phyloP scores from a whole-genome alignment of 92 coral and sea anemone species.

The Epizoanthus stellaris region DNA sequence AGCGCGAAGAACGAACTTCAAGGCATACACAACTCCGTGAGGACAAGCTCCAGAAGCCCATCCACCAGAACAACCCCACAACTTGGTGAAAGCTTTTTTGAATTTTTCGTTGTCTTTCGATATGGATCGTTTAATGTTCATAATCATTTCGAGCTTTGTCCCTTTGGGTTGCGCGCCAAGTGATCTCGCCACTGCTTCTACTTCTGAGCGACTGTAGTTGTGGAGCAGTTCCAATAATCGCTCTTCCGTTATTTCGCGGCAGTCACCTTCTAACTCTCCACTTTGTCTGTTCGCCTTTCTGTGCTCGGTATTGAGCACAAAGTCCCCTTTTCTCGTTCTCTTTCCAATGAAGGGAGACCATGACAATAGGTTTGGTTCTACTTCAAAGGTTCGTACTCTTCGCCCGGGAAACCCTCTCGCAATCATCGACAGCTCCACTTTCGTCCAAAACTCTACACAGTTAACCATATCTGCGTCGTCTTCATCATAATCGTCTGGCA shows the following conservation, averaged over 20 bases:
- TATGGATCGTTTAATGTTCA: constrained; percentile 47
- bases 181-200: constrained; percentile 28
- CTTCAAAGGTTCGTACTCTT: not conserved
- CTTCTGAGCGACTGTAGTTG: constrained; percentile 53
- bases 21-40: constrained; percentile 60
- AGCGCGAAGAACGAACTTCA: constrained; percentile 63
- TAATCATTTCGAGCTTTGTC: constrained; percentile 55
- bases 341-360: constrained; percentile 69
- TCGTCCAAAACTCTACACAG: constrained; percentile 52
- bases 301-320: constrained; percentile 60
- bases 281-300: constrained; percentile 37
- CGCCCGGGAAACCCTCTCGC: constrained; percentile 49
- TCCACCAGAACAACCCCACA: constrained; percentile 77
- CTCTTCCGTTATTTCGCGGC: constrained; percentile 63
- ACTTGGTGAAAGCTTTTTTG: constrained; percentile 61
- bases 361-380: constrained; percentile 48
- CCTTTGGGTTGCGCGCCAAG: constrained; percentile 53
- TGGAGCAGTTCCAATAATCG: constrained; percentile 54
- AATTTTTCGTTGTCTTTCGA: constrained; percentile 52
- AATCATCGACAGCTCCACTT: constrained; percentile 59
- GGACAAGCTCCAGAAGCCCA: constrained; percentile 73
- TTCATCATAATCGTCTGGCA: constrained; percentile 46
- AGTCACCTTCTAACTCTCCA: constrained; percentile 57
- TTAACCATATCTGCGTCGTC: constrained; percentile 47
- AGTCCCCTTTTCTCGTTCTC: constrained; percentile 33